Evolutionary conservation across 2,113 vertebrate species (phyloP), one percentile per base, ranked within the genome.

Genomic region (Papio anubis): DNA sequence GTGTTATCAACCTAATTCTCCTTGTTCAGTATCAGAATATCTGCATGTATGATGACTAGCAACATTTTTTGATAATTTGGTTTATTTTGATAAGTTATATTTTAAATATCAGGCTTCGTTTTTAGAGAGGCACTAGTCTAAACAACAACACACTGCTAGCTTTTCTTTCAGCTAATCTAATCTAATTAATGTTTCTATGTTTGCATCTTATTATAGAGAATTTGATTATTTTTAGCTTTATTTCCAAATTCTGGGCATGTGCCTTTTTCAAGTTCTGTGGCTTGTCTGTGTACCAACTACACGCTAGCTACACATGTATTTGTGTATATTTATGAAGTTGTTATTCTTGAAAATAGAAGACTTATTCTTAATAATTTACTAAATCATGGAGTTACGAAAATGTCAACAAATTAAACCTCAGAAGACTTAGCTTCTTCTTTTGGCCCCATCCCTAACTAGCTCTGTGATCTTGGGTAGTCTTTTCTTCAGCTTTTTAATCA

Each of bases 211-310:
- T 72, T 92, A 8, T 78, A 83, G 32, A 84, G 27, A 92, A 92
- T 93, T 95, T 94, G 13, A 59, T 80, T 76, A 88, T 93, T 93
- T 95, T 84, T 84, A 70, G 20, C 32, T 93, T 87, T 86, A 55
- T 92, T 88, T 83, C 27, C 61, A 80, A 43, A 80, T 93, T 80
- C 45, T 79, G 21, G 78, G 7, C 16, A 48, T 40, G 23, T 55
- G 18, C 30, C 11, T 6, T 91, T 70, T 94, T 55, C 70, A 52
- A 35, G 23, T 90, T 59, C 18, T 70, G 45, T 91, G 32, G 35
- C n/a, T 83, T 83, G n/a, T 76, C 38, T 73, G 55, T 85, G 18
- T 14, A 72, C 10, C 17, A 16, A 83, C n/a, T 81, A 40, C 6
- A 23, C 66, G 17, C 27, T 4, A 27, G 2, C 90, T 76, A 17